phyloP scores from a whole-genome alignment of 2,797 vertebrate species.

The Cichlasoma orientale region DNA sequence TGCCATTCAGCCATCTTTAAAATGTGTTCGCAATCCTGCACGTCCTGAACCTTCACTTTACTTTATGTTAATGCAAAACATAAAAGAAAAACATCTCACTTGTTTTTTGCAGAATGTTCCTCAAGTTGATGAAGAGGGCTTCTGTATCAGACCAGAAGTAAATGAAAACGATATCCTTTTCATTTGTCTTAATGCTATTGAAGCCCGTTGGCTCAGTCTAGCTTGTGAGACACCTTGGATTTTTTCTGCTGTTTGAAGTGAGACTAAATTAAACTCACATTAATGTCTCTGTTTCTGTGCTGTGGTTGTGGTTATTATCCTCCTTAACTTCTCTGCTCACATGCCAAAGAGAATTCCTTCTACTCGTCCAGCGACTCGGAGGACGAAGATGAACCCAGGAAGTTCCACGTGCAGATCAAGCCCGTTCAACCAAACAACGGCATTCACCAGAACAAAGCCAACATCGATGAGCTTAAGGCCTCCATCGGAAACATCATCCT shows the following conservation, averaged over 20 bases:
- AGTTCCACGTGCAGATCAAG: slow-evolving; percentile 96
- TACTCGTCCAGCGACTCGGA: slow-evolving; percentile 96
- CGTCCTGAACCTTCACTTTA: not conserved
- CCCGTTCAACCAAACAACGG: slow-evolving; percentile 90
- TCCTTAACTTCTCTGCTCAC: slow-evolving; percentile 79
- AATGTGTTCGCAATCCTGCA: not conserved
- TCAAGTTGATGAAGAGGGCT: slow-evolving; percentile 95
- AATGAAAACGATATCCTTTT: slow-evolving; percentile 95
- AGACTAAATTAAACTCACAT: not conserved
- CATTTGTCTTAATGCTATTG: not conserved
- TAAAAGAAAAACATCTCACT: not conserved
- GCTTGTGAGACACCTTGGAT: not conserved
- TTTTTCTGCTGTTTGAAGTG: not conserved
- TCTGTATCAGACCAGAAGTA: slow-evolving; percentile 93
- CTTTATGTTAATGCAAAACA: not conserved
- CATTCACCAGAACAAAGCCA: slow-evolving; percentile 87
- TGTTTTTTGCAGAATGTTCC: slow-evolving; percentile 87
- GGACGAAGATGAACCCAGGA: slow-evolving; percentile 93
- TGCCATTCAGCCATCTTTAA: no score
- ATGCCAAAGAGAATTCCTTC: slow-evolving; percentile 98
- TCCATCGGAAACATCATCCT: slow-evolving; percentile 95
- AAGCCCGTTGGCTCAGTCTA: not conserved
- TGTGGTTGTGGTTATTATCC: not conserved
- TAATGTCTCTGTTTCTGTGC: not conserved
- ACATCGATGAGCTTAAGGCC: slow-evolving; percentile 93